Evolutionary conservation across 1,140 invertebrate species (phyloP).

Genomic region (Drosophila bocki): DNA sequence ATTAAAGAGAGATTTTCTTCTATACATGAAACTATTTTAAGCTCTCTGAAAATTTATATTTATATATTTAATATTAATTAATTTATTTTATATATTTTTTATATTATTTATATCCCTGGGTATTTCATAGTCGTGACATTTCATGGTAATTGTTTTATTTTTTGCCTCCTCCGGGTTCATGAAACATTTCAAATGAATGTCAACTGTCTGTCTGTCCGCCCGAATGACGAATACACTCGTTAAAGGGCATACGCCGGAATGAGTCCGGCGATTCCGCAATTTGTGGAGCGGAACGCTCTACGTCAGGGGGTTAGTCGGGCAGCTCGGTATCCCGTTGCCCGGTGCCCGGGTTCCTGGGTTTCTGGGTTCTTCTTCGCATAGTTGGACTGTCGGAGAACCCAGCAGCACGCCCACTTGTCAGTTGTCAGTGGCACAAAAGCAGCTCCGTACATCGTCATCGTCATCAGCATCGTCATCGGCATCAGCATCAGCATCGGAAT

Average conservation of each 20-base stretch:
- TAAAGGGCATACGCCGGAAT: conserved; percentile 79
- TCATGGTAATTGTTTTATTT: conserved; percentile 5
- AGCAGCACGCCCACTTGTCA: conserved; percentile 75
- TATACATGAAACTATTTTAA: too few species aligned
- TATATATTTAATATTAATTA: too few species aligned
- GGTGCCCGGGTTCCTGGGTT: background rate
- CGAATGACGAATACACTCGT: conserved; percentile 82
- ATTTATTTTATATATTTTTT: too few species aligned
- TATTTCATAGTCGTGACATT: background rate
- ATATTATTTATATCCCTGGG: background rate
- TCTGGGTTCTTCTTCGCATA: conserved; percentile 29
- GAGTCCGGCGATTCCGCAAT: conserved; percentile 56
- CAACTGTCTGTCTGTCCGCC: conserved; percentile 67
- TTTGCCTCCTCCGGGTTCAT: conserved; percentile 20
- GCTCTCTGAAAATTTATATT: too few species aligned
- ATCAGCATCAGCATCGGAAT: conserved; percentile 30
- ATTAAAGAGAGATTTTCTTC: too few species aligned
- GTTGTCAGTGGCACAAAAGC: conserved; percentile 67
- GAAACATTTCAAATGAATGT: conserved; percentile 77
- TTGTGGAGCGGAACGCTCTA: conserved; percentile 66
- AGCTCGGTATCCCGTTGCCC: conserved; percentile 8
- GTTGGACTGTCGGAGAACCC: conserved; percentile 38
- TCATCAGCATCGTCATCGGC: conserved; percentile 24
- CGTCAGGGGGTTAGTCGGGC: conserved; percentile 43
- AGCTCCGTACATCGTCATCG: conserved; percentile 39